Base-by-base conservation (phyloP, 1,140 invertebrate genomes). In the Chrysomallon squamiferum region DNA sequence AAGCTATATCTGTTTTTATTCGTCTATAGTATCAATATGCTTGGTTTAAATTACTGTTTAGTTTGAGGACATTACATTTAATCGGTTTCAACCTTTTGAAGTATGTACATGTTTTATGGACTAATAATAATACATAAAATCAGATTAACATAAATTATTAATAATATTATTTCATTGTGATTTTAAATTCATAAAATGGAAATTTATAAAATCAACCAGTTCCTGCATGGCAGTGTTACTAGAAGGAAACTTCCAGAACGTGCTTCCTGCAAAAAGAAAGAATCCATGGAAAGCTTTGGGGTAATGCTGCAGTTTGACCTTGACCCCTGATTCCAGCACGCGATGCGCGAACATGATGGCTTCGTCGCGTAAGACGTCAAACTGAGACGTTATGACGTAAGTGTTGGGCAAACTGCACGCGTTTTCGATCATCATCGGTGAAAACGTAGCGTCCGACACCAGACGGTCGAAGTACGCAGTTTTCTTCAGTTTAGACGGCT, bases 361-460 rank as follows among this genome's bases (percentile, higher is more conserved):
- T 59, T 82, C 81, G 57, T 81, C 80, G 13, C 78, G 65, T 15
- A 79, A 65, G 6, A 80, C 77, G 52, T 83, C 81, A 66, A 75
- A 82, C 54, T 83, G 78, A n/a, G 77, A 74, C 20, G 78, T 74
- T 0, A 83, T 72, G 41, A 83, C 67, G 47, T 80, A 83, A 1
- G 75, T 66, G 43, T 72, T 76, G 6, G 76, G 65, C 56, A 77
- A 41, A n/a, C 66, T 66, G 22, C 52, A 52, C 9, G 72, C 22
- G 60, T 77, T 66, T 15, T 13, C 20, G 0, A 50, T 35, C 32
- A 79, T 66, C 73, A 76, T 77, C 7, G 79, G 77, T 33, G 67
- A 72, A 25, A 78, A 72, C 30, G 70, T 65, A 2, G 71, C 57
- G 38, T 79, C 73, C 30, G 65, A 69, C 1, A 74, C 47, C 1